Evolutionary conservation across 2,797 vertebrate species (phyloP).

Genomic region (Liparis tanakae): DNA sequence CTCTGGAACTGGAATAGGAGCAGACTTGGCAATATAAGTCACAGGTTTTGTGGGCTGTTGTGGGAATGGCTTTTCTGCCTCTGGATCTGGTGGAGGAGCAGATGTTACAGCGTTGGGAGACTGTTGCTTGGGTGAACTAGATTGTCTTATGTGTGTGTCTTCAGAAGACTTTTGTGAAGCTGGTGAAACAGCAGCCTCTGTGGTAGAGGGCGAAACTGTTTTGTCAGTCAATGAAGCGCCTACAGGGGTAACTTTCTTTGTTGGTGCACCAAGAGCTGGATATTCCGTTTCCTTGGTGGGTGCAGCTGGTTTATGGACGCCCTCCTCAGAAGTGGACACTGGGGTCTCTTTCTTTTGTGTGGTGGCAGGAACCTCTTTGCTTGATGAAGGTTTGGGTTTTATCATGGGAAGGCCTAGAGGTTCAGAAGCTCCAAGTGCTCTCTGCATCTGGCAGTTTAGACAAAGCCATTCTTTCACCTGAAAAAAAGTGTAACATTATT

Average conservation of each 20-base stretch:
- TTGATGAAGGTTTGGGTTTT: conserved; percentile 75
- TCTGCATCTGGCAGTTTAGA: conserved; percentile 96
- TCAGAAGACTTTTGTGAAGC: conserved; percentile 49
- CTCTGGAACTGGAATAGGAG: conserved; percentile 7
- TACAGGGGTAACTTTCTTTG: conserved; percentile 45
- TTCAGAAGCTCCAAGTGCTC: conserved; percentile 88
- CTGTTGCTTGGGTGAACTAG: conserved; percentile 55
- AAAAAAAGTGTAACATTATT: conserved; percentile 37
- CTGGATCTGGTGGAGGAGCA: conserved; percentile 14
- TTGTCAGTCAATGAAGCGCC: conserved; percentile 52
- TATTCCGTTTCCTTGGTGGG: conserved; percentile 46
- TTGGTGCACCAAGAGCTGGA: conserved; percentile 8
- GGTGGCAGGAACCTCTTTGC: conserved; percentile 65
- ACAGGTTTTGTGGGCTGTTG: conserved; percentile 61
- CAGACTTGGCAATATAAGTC: conserved; percentile 20
- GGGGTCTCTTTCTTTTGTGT: conserved; percentile 43
- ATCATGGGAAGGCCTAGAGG: conserved; percentile 80
- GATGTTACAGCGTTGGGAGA: conserved; percentile 41
- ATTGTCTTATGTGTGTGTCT: conserved; percentile 34
- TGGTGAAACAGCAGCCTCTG: conserved; percentile 39
- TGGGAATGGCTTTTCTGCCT: conserved; percentile 24
- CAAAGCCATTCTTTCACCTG: conserved; percentile 94
- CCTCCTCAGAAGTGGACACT: conserved; percentile 41
- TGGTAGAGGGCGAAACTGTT: conserved; percentile 35
- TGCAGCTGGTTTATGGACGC: conserved; percentile 26